A percentile compares a stretch with the other conserved stretches of the same genome.
These are phyloP conservation scores for Dufourea novaeangliae DNA, from an alignment of 1,140 invertebrate species.

Conservation along the genomic window DNA sequence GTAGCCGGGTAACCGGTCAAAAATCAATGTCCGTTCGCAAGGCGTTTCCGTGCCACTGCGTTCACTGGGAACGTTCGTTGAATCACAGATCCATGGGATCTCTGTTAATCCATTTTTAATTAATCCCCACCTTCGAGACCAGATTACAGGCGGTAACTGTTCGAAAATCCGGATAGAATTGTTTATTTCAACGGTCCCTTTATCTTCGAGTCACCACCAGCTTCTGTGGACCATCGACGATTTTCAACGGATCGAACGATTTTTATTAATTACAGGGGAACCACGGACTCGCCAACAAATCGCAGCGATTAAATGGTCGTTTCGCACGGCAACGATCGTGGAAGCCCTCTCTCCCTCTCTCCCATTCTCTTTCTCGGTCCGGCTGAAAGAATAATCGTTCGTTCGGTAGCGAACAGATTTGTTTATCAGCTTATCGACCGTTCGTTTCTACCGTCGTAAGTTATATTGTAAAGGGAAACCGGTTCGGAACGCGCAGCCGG, in stretches of 20 bases:
- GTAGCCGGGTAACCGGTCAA: background rate
- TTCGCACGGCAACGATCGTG: constrained; percentile 54
- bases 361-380: no score
- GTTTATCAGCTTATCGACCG: constrained; percentile 68
- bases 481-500: constrained; percentile 59
- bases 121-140: constrained; percentile 37
- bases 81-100: constrained; percentile 7
- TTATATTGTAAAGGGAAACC: constrained; percentile 69
- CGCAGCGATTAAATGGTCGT: constrained; percentile 60
- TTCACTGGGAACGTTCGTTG: background rate
- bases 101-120: constrained; percentile 60
- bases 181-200: constrained; percentile 30
- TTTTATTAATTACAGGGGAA: constrained; percentile 53
- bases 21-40: constrained; percentile 7
- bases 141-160: constrained; percentile 14
- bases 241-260: constrained; percentile 41
- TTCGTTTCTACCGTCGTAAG: constrained; percentile 58
- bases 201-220: background rate
- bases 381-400: constrained; percentile 57
- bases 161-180: constrained; percentile 40
- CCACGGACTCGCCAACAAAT: constrained; percentile 53
- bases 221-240: background rate
- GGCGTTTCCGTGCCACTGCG: background rate
- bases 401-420: constrained; percentile 65
- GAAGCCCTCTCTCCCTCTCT: no score